These are phyloP conservation scores for fruit fly (Drosophila melanogaster) DNA, from an alignment of 1,140 invertebrate species.

Conservation along the genomic window Release_6_plus_ISO1_MT NT_033777.3:27297001-27297500, in stretches of 20 bases:
- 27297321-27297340: constrained; percentile 94
- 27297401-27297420: constrained; percentile 95
- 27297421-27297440: constrained; percentile 92
- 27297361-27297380: constrained; percentile 97
- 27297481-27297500: constrained; percentile 93
- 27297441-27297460: constrained; percentile 96
- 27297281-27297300: constrained; percentile 95
- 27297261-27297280: constrained; percentile 93
- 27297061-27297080: constrained; percentile 96
- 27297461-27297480: constrained; percentile 97
- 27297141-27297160: constrained; percentile 88
- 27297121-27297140: constrained; percentile 89
- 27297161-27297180: constrained; percentile 95
- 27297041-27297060: constrained; percentile 96
- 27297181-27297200: constrained; percentile 96
- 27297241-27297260: constrained; percentile 96
- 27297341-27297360: constrained; percentile 95
- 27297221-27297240: constrained; percentile 96
- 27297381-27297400: constrained; percentile 95
- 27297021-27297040: constrained; percentile 95
- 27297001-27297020: constrained; percentile 88
- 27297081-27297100: constrained; percentile 95
- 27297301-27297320: constrained; percentile 94
- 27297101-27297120: constrained; percentile 95
- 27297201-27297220: constrained; percentile 99